Base-by-base conservation (phyloP, 2,113 vertebrate genomes). In the Macquaria australasica region DNA sequence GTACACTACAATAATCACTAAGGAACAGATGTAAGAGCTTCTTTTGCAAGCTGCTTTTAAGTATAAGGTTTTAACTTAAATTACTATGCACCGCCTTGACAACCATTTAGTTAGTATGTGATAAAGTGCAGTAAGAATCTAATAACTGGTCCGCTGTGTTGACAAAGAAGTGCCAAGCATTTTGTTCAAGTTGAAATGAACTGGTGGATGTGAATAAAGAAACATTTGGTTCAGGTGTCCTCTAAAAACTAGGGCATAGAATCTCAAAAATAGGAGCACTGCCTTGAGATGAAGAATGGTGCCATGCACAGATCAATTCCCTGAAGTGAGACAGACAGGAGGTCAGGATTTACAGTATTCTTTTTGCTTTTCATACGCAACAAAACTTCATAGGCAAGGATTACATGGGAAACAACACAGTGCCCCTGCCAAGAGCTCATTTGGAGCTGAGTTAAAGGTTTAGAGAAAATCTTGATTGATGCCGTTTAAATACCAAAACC, bases 381-480 rank as follows among this genome's bases (percentile, higher is more conserved):
- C 37, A 48, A 2, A 25, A 75, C n/a, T 15, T 31, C 37, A 67
- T 6, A 66, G 37, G 59, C 31, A 50, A 25, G 11, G 21, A 59
- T 58, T 12, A 25, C 62, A 15, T 14, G 16, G 50, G 4, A n/a
- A 79, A 62, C n/a, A 41, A 15, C 59, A 25, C 55, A 3, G 34
- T 2, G 25, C 0, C 23, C 39, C 15, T 28, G 66, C 8, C 31
- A 45, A 48, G 34, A 59, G 51, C 70, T 79, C 62, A 45, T 63
- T 23, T 58, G 37, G 12, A 74, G 74, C 41, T 50, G 51, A 70
- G 67, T 79, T 50, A 80, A 81, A 84, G 55, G 18, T 75, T 72
- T 25, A 34, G 70, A 75, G 68, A 41, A 51, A 78, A 53, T 62
- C 73, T 21, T 37, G 45, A 87, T 68, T 73, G 68, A 90, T 87